phyloP scores from a whole-genome alignment of 2,888 invertebrate genomes.

The Quadriops clusia region DNA sequence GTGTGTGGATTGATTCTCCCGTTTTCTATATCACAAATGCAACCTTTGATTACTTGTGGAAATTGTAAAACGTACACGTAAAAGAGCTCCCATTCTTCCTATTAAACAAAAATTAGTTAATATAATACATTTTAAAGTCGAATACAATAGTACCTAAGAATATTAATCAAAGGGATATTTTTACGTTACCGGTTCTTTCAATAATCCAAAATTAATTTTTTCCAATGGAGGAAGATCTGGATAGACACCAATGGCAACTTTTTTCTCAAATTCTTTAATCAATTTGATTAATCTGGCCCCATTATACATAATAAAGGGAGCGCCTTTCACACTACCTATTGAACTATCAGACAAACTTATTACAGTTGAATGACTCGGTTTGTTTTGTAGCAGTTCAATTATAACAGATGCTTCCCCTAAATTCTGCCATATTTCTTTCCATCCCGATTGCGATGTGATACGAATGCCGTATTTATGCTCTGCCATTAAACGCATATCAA shows the following conservation, averaged over 20 bases:
- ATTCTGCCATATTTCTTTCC: constrained; percentile 44
- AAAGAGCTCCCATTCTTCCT: constrained; percentile 70
- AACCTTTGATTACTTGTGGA: constrained; percentile 46
- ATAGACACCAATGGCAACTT: constrained; percentile 43
- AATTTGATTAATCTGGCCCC: constrained; percentile 59
- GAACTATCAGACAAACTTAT: constrained; percentile 8
- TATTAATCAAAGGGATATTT: background rate
- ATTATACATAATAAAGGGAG: constrained; percentile 67
- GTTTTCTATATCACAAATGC: constrained; percentile 38
- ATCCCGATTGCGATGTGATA: constrained; percentile 38
- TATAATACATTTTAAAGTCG: background rate
- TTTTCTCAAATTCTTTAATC: constrained; percentile 49
- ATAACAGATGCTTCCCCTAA: constrained; percentile 54
- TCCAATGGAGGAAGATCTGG: constrained; percentile 47
- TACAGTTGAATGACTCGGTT: constrained; percentile 39
- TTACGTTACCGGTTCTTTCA: constrained; percentile 53
- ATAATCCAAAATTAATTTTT: constrained; percentile 47
- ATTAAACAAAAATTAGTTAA: constrained; percentile 19
- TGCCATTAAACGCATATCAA: constrained; percentile 53
- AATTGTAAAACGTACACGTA: constrained; percentile 55
- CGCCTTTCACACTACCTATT: constrained; percentile 39
- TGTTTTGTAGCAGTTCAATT: constrained; percentile 58
- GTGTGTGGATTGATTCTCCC: constrained; percentile 51
- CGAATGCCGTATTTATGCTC: constrained; percentile 55
- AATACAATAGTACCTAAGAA: constrained; percentile 5